Conservation (phyloP, 92 coral and sea anemone species). For the Epizoanthus stellaris region DNA sequence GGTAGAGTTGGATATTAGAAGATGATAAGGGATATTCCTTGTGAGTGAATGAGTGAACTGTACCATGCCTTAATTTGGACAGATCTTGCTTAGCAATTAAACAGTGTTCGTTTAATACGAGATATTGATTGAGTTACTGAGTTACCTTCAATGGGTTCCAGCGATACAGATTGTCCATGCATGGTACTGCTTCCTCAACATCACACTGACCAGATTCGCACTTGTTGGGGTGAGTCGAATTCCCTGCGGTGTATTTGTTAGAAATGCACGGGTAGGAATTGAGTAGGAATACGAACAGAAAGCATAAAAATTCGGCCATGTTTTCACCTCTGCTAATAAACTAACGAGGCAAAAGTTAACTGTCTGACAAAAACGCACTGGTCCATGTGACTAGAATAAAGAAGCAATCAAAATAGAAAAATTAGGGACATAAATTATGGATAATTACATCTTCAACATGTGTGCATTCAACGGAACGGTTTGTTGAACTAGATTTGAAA, state of each 20-base stretch:
- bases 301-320: neutral
- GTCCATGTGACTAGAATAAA: constrained; percentile 24
- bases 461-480: too few species aligned
- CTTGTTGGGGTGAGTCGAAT: neutral
- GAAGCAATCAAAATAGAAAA: too few species aligned
- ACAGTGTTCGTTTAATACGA: too few species aligned
- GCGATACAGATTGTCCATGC: constrained; percentile 48
- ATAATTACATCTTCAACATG: too few species aligned
- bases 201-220: neutral
- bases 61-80: neutral
- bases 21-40: too few species aligned
- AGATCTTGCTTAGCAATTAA: neutral
- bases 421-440: too few species aligned
- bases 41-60: too few species aligned
- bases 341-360: neutral
- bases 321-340: neutral
- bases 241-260: constrained; percentile 1
- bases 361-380: neutral
- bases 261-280: neutral
- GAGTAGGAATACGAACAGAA: neutral
- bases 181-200: neutral
- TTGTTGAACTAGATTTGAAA: too few species aligned
- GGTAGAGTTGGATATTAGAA: too few species aligned
- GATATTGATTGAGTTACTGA: neutral
- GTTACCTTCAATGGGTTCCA: constrained; percentile 63